Evolutionary conservation across 2,888 invertebrate genomes (phyloP), one percentile per base, ranked within the genome.

Genomic region (Campoletis raptor): DNA sequence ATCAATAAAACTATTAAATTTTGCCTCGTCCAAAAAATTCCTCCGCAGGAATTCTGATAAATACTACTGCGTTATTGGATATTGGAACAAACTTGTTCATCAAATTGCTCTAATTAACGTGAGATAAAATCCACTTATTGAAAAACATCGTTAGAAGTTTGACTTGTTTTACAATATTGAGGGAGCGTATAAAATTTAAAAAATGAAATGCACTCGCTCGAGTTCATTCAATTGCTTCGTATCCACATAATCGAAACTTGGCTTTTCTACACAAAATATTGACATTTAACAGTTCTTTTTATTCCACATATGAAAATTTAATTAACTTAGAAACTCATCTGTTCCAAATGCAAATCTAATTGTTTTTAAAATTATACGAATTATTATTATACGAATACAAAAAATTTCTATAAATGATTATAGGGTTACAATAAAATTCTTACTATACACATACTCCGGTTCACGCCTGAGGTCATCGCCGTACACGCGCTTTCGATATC

Each of bases 361-460:
- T 30, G 30, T 30, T 30, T 3, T 30, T 3, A 30, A 30, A 30
- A 30, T 3, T 2, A 3, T 30, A 2, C 30, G 30, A 30, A 30
- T 30, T 30, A 30, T 30, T 30, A 30, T 30, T 30, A 30, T 30
- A 10, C 30, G 24, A 45, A 15, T 10, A 24, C 42, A 2, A 12
- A 76, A 61, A 24, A 6, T 48, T 40, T 40, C 57, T 8, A 18
- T 9, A 45, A 45, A 64, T 21, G 21, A 18, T 69, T 57, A 21
- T 70, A 42, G 24, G 79, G 57, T 79, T 12, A 10, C 57, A 61
- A 36, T 36, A 57, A 9, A 76, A 69, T 42, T 54, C 81, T 82
- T 82, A 82, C 81, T 76, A 82, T 82, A 76, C 76, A 82, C 81
- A 82, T 82, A 82, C 81, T 82, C 74, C 81, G 42, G 69, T 82